Conservation (phyloP, 2,888 invertebrate species). For the Macroteleia sp. region DNA sequence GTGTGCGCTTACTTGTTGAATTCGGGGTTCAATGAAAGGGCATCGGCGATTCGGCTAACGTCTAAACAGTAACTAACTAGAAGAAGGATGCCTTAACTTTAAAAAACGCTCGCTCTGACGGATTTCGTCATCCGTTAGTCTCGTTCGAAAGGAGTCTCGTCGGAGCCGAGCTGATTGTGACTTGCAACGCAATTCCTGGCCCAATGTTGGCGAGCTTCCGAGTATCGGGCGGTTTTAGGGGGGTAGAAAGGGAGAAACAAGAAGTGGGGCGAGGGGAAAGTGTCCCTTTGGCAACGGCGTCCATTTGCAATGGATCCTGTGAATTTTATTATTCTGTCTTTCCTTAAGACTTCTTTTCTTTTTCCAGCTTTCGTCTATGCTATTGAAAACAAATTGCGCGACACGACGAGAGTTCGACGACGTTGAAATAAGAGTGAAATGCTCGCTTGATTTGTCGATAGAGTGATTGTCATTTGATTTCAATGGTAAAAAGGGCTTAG, state of each 20-base stretch:
- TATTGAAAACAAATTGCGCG: too few relatives aligned
- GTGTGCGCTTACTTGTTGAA: constrained; percentile 62
- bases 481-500: constrained; percentile 76
- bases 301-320: constrained; percentile 4
- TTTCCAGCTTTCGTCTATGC: background rate
- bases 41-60: constrained; percentile 74
- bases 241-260: constrained; percentile 33
- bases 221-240: constrained; percentile 30
- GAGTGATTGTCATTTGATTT: constrained; percentile 83
- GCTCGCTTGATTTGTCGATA: constrained; percentile 76
- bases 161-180: constrained; percentile 84
- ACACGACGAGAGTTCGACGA: constrained; percentile 41
- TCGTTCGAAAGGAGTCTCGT: constrained; percentile 79
- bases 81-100: constrained; percentile 79
- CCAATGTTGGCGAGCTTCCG: constrained; percentile 73
- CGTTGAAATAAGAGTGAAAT: constrained; percentile 65
- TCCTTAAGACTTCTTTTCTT: background rate
- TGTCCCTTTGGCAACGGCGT: constrained; percentile 52
- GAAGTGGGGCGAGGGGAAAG: constrained; percentile 58
- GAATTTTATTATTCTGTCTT: background rate
- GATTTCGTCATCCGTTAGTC: constrained; percentile 72
- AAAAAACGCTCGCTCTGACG: constrained; percentile 83
- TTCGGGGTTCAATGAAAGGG: constrained; percentile 46
- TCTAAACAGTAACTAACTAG: constrained; percentile 78
- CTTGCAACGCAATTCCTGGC: constrained; percentile 84